These are phyloP conservation scores for Hydractinia echinata DNA, from an alignment of 30 jellyfish, hydroid and myxozoan species.

Conservation along the genomic window DNA sequence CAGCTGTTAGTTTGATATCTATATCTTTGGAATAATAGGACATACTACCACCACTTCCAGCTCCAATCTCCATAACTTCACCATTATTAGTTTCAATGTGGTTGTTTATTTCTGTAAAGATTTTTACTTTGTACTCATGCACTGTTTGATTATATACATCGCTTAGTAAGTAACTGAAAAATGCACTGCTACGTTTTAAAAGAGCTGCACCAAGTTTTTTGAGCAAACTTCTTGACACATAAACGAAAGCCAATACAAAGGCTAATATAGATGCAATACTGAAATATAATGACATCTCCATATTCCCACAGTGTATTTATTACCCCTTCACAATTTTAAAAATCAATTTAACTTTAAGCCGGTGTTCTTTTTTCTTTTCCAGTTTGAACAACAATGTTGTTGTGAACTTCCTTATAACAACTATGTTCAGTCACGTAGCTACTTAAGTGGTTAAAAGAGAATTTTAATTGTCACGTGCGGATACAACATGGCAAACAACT, in stretches of 20 bases:
- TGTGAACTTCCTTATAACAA: too few species aligned
- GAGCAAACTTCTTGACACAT: neutral
- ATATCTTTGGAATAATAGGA: constrained; percentile 9
- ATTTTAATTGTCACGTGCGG: too few species aligned
- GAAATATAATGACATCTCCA: neutral
- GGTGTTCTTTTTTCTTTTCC: too few species aligned
- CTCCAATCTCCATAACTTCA: constrained; percentile 36
- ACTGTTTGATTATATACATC: constrained; percentile 13
- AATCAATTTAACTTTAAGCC: too few species aligned
- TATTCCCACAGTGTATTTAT: too few species aligned
- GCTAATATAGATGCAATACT: neutral
- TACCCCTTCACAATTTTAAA: too few species aligned
- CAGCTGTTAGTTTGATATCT: constrained; percentile 10
- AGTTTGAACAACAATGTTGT: too few species aligned
- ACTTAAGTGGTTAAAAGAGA: too few species aligned
- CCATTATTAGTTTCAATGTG: neutral
- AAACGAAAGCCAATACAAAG: neutral
- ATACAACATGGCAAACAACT: too few species aligned
- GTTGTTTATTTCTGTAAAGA: constrained; percentile 12
- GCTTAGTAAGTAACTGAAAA: neutral
- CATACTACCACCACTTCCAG: constrained; percentile 39
- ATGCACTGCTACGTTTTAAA: constrained; percentile 3
- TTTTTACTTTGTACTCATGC: neutral
- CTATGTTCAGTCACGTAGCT: too few species aligned
- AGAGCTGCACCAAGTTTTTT: too few species aligned